Conservation (phyloP, 2,113 vertebrate genomes). For the Myocastor coypus region DNA sequence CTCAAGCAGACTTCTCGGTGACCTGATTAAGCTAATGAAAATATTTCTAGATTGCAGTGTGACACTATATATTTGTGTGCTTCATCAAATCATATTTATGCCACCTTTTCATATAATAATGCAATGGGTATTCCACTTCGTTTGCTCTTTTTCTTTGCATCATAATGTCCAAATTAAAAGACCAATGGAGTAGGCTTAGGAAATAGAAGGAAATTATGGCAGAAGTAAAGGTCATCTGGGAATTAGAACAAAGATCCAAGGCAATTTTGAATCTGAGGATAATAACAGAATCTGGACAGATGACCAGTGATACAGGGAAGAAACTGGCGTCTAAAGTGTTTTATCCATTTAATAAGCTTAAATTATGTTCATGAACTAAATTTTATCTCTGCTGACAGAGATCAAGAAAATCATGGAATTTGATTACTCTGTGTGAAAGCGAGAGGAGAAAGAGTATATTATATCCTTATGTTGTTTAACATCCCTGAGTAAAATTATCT, state of each 20-base stretch:
- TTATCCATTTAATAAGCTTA: not conserved
- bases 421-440: not conserved
- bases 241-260: not conserved
- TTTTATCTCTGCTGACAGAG: not conserved
- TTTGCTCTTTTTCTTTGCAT: not conserved
- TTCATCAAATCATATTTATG: not conserved
- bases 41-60: not conserved
- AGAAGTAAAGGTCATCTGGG: not conserved
- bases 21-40: constrained; percentile 54
- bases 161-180: not conserved
- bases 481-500: not conserved
- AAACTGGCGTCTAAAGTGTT: not conserved
- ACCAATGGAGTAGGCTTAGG: not conserved
- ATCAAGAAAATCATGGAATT: not conserved
- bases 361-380: constrained; percentile 18
- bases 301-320: not conserved
- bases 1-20: constrained; percentile 38
- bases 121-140: not conserved
- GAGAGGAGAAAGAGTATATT: not conserved
- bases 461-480: not conserved
- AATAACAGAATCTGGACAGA: not conserved
- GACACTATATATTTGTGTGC: not conserved
- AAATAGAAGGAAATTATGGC: not conserved
- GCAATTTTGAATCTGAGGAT: not conserved
- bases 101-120: not conserved